These are phyloP conservation scores for Bradypus variegatus DNA, from an alignment of 2,797 vertebrate genomes.

Conservation along the genomic window DNA sequence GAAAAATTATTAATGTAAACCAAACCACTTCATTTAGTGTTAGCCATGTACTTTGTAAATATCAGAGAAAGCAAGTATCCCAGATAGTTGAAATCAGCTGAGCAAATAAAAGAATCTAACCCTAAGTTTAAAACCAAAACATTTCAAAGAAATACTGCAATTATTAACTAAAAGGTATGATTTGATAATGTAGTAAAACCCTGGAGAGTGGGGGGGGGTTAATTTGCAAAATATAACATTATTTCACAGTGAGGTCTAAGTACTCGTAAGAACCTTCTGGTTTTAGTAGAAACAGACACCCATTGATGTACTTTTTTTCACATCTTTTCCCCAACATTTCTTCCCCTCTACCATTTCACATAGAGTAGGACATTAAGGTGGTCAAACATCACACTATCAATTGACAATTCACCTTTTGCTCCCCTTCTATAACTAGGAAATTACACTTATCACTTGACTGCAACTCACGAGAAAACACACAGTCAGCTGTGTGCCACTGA, in stretches of 20 bases:
- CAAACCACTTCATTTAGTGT: conserved; percentile 48
- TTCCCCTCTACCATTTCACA: conserved; percentile 35
- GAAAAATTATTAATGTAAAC: conserved; percentile 68
- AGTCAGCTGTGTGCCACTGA: background rate
- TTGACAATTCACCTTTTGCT: conserved; percentile 37
- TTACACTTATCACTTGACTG: conserved; percentile 41
- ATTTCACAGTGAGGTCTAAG: conserved; percentile 75
- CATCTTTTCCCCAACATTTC: conserved; percentile 59
- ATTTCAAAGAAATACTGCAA: conserved; percentile 27
- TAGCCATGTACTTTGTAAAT: conserved; percentile 70
- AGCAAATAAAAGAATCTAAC: conserved; percentile 25
- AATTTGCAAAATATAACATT: conserved; percentile 67
- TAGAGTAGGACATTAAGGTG: conserved; percentile 39
- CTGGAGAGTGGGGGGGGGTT: conserved; percentile 41
- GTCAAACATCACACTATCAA: conserved; percentile 50
- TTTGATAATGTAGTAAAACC: conserved; percentile 64
- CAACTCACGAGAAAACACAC: conserved; percentile 37
- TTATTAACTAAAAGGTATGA: conserved; percentile 45
- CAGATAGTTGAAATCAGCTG: conserved; percentile 53
- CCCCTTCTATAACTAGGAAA: conserved; percentile 42
- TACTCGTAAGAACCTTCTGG: conserved; percentile 56
- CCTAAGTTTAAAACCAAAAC: conserved; percentile 42
- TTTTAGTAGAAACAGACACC: conserved; percentile 64
- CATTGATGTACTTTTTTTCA: conserved; percentile 59
- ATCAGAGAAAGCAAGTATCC: conserved; percentile 53